These are phyloP conservation scores for Drosophila tsacasi DNA, from an alignment of 1,140 invertebrate genomes.

Conservation along the genomic window DNA sequence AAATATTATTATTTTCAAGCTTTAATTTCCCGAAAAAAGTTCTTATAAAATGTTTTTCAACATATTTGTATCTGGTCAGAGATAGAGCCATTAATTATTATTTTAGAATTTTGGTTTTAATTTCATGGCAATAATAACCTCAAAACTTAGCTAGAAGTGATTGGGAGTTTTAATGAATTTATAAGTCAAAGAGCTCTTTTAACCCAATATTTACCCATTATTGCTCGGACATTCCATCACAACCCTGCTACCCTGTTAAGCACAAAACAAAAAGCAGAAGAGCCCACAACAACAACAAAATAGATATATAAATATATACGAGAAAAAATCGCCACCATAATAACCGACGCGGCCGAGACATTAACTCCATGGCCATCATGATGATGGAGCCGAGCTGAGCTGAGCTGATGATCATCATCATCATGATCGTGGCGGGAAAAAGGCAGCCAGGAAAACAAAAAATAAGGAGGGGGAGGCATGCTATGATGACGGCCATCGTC, in stretches of 20 bases:
- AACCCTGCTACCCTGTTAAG: slow-evolving; percentile 18
- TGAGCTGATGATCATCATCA: neutral
- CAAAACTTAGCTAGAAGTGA: too few relatives aligned
- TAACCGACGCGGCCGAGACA: slow-evolving; percentile 55
- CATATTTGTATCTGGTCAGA: too few relatives aligned
- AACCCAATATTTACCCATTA: neutral
- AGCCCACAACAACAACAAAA: slow-evolving; percentile 20
- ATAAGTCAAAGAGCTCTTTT: too few relatives aligned
- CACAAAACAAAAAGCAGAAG: slow-evolving; percentile 12
- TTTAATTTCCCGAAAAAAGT: too few relatives aligned
- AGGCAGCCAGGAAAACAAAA: slow-evolving; percentile 10
- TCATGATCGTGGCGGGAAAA: slow-evolving; percentile 1
- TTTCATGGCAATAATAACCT: too few relatives aligned
- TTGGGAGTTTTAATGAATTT: too few relatives aligned
- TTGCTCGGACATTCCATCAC: neutral
- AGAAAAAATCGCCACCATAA: slow-evolving; percentile 44
- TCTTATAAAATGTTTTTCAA: too few relatives aligned
- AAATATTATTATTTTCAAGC: too few relatives aligned
- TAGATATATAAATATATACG: slow-evolving; percentile 15
- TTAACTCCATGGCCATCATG: slow-evolving; percentile 35
- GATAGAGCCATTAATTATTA: too few relatives aligned
- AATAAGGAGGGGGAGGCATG: slow-evolving; percentile 20
- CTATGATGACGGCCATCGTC: slow-evolving; percentile 52
- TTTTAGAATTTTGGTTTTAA: too few relatives aligned
- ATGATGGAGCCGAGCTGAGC: slow-evolving; percentile 1